Base-by-base conservation (phyloP, 1,140 invertebrate species). In the Microplitis mediator region DNA sequence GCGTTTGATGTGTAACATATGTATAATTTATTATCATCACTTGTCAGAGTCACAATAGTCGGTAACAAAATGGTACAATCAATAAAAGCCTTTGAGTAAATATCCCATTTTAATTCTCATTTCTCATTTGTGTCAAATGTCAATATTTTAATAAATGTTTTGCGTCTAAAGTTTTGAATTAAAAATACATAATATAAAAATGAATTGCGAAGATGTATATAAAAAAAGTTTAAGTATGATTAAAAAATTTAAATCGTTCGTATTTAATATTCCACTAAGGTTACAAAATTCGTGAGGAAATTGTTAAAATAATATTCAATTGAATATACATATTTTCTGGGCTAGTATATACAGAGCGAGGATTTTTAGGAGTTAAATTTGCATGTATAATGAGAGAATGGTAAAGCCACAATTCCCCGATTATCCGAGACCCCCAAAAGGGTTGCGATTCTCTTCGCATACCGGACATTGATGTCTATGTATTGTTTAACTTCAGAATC, bases 321-420 rank as follows among this genome's bases (percentile, higher is more conserved):
- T 60, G 9, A 60, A 60, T 60, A 62, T 62, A 36, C 60, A 62
- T 62, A 62, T 62, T 62, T 62, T 62, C 35, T 35, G 13, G 9
- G 32, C 6, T 36, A 35, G 60, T 36, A 23, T 61, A 34, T 62
- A 34, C n/a, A 13, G 32, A 14, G 35, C 3, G 60, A 62, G 60
- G 60, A 62, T 62, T 62, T 62, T 62, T 62, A 6, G 13, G 35
- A 36, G 35, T 35, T 31, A 36, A 62, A 62, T 62, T 62, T 62
- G 34, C 60, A 62, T 62, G 32, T 34, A n/a, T 62, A 62, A 62
- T 62, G 60, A 62, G 35, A 31, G 60, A 35, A 45, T 45, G 32
- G 60, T 34, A 16, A 62, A 62, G 14, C 60, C 60, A 62, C 60
- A 62, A 62, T 35, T 36, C 60, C 14, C 39, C 32, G 32, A 62